Evolutionary conservation across 92 coral and sea anemone species (phyloP).

Genomic region (Parazoanthus atlanticus): DNA sequence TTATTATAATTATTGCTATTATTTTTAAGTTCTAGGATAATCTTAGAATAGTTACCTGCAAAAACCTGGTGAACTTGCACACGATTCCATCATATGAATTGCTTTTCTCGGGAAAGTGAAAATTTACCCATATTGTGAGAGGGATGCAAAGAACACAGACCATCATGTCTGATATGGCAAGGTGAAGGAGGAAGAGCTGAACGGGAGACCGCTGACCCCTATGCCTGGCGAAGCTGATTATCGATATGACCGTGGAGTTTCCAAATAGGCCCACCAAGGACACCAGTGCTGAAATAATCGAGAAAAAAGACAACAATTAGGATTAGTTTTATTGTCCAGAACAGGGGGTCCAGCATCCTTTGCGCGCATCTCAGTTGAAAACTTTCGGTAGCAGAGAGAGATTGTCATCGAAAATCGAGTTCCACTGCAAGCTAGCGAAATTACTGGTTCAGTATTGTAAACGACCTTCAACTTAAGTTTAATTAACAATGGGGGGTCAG

Average conservation of each 20-base stretch:
- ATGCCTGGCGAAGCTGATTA: constrained; percentile 61
- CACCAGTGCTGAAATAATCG: constrained; percentile 50
- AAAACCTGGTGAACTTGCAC: constrained; percentile 76
- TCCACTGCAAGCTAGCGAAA: no score
- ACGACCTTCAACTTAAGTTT: no score
- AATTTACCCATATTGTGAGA: constrained; percentile 79
- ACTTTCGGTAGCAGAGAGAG: no score
- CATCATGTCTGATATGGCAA: constrained; percentile 84
- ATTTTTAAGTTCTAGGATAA: no score
- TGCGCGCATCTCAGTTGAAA: no score
- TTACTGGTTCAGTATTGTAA: no score
- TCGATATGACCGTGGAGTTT: constrained; percentile 68
- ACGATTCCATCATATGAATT: constrained; percentile 50
- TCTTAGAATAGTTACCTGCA: constrained; percentile 55
- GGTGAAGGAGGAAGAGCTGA: constrained; percentile 74
- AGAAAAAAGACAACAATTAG: not conserved
- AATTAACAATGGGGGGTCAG: no score
- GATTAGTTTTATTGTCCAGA: not conserved
- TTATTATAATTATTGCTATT: no score
- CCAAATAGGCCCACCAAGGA: constrained; percentile 73
- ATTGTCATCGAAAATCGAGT: no score
- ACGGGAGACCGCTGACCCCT: constrained; percentile 81
- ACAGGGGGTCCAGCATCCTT: no score
- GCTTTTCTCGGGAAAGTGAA: constrained; percentile 59
- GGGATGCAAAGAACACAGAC: constrained; percentile 83